phyloP scores from a whole-genome alignment of 1,140 invertebrate species.

The Probaryconus sp. region DNA sequence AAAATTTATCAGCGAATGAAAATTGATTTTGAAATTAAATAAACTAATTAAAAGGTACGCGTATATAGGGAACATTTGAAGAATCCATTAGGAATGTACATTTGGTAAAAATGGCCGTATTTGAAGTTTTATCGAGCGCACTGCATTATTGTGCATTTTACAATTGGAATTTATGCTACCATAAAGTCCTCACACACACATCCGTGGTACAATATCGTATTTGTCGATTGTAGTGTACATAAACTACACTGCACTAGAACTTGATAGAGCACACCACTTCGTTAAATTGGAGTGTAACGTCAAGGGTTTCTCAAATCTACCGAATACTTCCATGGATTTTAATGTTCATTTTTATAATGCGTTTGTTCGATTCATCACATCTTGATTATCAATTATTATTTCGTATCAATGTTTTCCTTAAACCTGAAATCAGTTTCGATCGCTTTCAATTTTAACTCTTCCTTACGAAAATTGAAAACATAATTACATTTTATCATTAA shows the following conservation, averaged over 20 bases:
- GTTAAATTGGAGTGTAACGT: slow-evolving; percentile 42
- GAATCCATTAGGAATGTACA: neutral
- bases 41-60: no score
- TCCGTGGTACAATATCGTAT: slow-evolving; percentile 26
- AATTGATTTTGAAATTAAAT: no score
- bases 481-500: no score
- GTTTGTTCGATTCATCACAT: slow-evolving; percentile 11
- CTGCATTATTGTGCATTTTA: slow-evolving; percentile 37
- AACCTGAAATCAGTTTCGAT: no score
- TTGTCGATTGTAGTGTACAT: slow-evolving; percentile 40
- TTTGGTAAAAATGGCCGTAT: slow-evolving; percentile 5
- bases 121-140: slow-evolving; percentile 9
- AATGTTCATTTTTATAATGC: slow-evolving; percentile 15
- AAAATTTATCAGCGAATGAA: no score
- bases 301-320: slow-evolving; percentile 35
- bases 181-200: slow-evolving; percentile 42
- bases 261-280: slow-evolving; percentile 50
- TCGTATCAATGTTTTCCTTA: no score
- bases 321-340: slow-evolving; percentile 35
- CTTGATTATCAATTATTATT: no score
- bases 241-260: slow-evolving; percentile 42
- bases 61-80: neutral
- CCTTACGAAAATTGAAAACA: no score
- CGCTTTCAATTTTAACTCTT: no score
- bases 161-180: slow-evolving; percentile 44